These are phyloP conservation scores for Pollenia angustigena DNA, from an alignment of 2,888 invertebrate genomes.

Conservation along the genomic window DNA sequence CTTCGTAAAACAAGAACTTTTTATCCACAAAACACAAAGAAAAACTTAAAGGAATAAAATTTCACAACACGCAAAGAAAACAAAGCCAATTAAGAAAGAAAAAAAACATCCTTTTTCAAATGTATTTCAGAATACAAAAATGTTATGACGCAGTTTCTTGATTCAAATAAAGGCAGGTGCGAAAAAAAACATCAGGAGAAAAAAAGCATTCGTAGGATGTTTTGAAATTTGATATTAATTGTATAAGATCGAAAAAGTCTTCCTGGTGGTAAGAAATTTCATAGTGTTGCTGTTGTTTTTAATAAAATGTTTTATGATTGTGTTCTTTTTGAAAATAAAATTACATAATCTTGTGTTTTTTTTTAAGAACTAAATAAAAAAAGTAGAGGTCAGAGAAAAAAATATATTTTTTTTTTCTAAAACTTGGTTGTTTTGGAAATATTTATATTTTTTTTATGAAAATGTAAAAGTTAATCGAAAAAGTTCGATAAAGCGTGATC, in stretches of 20 bases:
- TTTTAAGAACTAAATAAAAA: background rate
- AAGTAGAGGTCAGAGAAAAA: constrained; percentile 31
- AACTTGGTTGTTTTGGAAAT: constrained; percentile 3
- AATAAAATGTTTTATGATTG: background rate
- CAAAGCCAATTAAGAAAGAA: background rate
- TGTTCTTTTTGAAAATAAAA: constrained; percentile 14
- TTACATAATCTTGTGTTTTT: constrained; percentile 49
- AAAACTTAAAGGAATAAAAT: constrained; percentile 16
- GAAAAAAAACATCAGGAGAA: constrained; percentile 15
- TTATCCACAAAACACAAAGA: constrained; percentile 15
- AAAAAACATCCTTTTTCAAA: constrained; percentile 37
- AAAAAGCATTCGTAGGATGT: constrained; percentile 25
- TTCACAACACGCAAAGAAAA: constrained; percentile 16
- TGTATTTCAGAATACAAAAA: background rate
- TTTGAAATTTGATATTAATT: constrained; percentile 61
- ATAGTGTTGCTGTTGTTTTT: background rate
- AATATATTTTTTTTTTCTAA: constrained; percentile 8
- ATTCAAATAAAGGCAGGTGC: constrained; percentile 66
- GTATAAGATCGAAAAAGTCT: background rate
- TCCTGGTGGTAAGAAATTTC: constrained; percentile 18
- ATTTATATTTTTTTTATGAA: background rate
- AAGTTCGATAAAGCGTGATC: too few species aligned
- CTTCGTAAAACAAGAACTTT: constrained; percentile 6
- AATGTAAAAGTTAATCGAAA: background rate
- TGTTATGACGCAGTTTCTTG: constrained; percentile 65